Evolutionary conservation across 2,888 invertebrate genomes (phyloP).

Genomic region (Metallyticus violacea): DNA sequence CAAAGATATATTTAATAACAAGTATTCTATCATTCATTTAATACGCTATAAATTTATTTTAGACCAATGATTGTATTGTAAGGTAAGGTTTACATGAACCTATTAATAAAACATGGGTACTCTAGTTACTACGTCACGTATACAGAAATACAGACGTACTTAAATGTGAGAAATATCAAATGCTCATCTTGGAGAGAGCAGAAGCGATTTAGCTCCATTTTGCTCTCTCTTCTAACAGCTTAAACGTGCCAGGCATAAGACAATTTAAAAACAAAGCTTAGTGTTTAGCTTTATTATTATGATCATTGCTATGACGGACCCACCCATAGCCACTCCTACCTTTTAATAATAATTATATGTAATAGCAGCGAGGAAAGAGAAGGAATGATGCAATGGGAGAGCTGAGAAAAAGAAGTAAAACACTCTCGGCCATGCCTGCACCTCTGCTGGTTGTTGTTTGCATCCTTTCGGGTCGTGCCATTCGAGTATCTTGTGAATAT

Average conservation of each 20-base stretch:
- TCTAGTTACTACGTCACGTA: too few relatives aligned
- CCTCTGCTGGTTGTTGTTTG: neutral
- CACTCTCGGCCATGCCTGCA: too few relatives aligned
- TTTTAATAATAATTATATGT: constrained; percentile 32
- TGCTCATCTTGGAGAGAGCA: too few relatives aligned
- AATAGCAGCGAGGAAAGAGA: neutral
- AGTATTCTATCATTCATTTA: too few relatives aligned
- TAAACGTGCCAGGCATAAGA: constrained; percentile 24
- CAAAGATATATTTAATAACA: too few relatives aligned
- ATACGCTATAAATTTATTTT: too few relatives aligned
- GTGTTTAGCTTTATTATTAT: constrained; percentile 30
- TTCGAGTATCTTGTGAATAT: neutral
- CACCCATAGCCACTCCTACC: constrained; percentile 29
- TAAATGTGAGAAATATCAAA: too few relatives aligned
- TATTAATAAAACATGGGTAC: too few relatives aligned
- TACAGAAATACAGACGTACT: too few relatives aligned
- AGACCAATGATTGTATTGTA: too few relatives aligned
- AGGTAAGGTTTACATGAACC: too few relatives aligned
- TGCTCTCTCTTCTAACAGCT: neutral
- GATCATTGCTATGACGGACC: constrained; percentile 26
- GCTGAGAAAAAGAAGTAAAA: neutral
- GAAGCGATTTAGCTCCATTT: neutral
- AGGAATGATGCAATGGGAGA: neutral
- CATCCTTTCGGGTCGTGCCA: neutral
- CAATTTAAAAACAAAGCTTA: constrained; percentile 30